Conservation (phyloP, 2,888 invertebrate species). For the Rhingia rostrata region DNA sequence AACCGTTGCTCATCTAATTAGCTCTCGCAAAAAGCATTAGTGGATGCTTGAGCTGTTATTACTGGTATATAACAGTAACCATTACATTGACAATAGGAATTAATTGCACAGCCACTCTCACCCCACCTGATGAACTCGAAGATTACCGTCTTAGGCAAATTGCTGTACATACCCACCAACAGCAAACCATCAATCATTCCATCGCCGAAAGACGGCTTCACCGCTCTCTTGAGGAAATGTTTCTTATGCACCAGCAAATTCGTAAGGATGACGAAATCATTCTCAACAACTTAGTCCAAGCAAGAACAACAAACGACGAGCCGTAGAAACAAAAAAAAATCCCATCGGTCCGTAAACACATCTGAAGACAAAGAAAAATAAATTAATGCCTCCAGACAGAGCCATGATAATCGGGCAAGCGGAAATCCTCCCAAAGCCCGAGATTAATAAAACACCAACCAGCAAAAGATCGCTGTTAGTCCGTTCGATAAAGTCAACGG, state of each 20-base stretch:
- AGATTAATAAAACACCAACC: constrained; percentile 42
- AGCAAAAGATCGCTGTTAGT: constrained; percentile 13
- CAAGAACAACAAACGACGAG: constrained; percentile 3
- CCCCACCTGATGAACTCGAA: constrained; percentile 20
- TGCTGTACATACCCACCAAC: not conserved
- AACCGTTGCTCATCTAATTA: constrained; percentile 45
- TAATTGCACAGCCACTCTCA: constrained; percentile 45
- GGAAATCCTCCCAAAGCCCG: constrained; percentile 65
- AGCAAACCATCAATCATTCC: constrained; percentile 44
- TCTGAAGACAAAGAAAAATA: constrained; percentile 20
- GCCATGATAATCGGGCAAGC: constrained; percentile 71
- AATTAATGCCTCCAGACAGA: constrained; percentile 58
- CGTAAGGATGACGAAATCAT: constrained; percentile 52
- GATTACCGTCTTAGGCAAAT: constrained; percentile 23
- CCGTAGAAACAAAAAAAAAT: constrained; percentile 29
- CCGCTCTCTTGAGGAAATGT: constrained; percentile 22
- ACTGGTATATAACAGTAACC: constrained; percentile 40
- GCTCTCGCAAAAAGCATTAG: constrained; percentile 11
- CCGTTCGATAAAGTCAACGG: constrained; percentile 41
- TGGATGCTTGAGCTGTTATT: constrained; percentile 23
- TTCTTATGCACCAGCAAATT: constrained; percentile 9
- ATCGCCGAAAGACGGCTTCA: constrained; percentile 15
- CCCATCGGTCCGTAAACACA: constrained; percentile 60
- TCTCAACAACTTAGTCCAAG: constrained; percentile 37
- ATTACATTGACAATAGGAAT: constrained; percentile 51